A percentile compares a stretch with the other conserved stretches of the same genome.
Conservation (phyloP, 2,113 vertebrate genomes). For the Phaethornis superciliosus region DNA sequence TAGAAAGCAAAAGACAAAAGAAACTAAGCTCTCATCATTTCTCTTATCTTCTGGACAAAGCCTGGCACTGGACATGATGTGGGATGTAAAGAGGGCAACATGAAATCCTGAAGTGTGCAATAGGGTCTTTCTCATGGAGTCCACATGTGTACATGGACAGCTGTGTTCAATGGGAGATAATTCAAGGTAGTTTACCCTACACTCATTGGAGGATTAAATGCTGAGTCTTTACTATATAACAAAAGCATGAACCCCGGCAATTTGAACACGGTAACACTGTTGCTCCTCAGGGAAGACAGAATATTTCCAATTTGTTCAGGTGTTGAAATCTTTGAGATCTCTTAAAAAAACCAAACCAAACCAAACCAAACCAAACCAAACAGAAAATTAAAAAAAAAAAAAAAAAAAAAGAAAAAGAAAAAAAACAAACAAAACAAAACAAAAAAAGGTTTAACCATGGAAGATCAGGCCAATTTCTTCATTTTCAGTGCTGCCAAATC, state of each 20-base stretch:
- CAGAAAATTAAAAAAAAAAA: too few relatives aligned
- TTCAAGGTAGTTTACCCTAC: background rate
- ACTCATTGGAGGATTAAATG: fast-evolving
- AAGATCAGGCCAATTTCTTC: background rate
- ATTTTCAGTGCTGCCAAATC: background rate
- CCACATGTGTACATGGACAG: background rate
- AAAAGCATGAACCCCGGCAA: background rate
- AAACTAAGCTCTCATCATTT: background rate
- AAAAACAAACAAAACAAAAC: background rate
- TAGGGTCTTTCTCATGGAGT: background rate
- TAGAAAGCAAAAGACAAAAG: background rate
- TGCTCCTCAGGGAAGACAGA: background rate
- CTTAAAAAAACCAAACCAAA: too few relatives aligned
- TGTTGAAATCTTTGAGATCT: background rate
- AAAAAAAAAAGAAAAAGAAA: background rate
- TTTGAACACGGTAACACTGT: background rate
- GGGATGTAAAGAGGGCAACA: background rate
- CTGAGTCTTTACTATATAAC: background rate
- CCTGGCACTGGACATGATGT: background rate
- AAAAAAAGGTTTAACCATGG: fast-evolving
- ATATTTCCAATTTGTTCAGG: background rate
- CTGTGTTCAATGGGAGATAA: background rate
- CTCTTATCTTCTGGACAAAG: background rate
- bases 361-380: too few relatives aligned
- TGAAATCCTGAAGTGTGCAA: background rate